A percentile compares a stretch with the other conserved stretches of the same genome.
phyloP scores from a whole-genome alignment of 2,797 vertebrate genomes.

The Trachurus trachurus region DNA sequence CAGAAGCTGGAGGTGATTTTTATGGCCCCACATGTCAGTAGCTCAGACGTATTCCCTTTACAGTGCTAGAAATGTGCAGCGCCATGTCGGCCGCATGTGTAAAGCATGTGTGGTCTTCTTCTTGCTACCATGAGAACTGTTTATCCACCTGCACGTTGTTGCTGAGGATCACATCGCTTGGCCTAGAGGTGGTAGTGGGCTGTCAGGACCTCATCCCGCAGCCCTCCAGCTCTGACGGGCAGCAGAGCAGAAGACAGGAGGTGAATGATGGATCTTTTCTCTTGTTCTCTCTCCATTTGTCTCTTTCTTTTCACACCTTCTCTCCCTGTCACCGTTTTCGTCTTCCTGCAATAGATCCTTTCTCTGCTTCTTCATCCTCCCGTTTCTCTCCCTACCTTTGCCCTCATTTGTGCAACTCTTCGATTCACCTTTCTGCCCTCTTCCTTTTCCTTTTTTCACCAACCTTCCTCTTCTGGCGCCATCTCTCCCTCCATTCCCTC shows the following conservation, averaged over 20 bases:
- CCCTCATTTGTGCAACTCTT: background rate
- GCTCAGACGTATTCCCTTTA: slow-evolving; percentile 50
- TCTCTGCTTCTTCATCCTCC: background rate
- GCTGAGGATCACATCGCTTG: slow-evolving; percentile 42
- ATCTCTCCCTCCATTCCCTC: background rate
- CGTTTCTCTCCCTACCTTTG: background rate
- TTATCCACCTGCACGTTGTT: slow-evolving; percentile 67
- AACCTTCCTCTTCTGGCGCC: background rate
- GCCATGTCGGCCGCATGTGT: background rate
- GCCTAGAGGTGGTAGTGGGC: slow-evolving; percentile 38
- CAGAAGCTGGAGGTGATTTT: slow-evolving; percentile 30
- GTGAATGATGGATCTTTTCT: slow-evolving; percentile 1
- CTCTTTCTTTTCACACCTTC: background rate
- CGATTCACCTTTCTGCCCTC: background rate
- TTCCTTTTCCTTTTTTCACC: background rate
- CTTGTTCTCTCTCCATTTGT: background rate
- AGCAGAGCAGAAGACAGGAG: background rate
- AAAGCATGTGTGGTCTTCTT: slow-evolving; percentile 60
- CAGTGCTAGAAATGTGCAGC: slow-evolving; percentile 42
- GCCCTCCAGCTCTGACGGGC: slow-evolving; percentile 17
- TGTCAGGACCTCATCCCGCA: slow-evolving; percentile 32
- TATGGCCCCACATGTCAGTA: slow-evolving; percentile 42
- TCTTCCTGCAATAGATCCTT: background rate
- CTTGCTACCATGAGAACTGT: slow-evolving; percentile 37
- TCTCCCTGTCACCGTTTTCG: background rate